phyloP scores from a whole-genome alignment of 2,113 vertebrate genomes.

The Nicator chloris region DNA sequence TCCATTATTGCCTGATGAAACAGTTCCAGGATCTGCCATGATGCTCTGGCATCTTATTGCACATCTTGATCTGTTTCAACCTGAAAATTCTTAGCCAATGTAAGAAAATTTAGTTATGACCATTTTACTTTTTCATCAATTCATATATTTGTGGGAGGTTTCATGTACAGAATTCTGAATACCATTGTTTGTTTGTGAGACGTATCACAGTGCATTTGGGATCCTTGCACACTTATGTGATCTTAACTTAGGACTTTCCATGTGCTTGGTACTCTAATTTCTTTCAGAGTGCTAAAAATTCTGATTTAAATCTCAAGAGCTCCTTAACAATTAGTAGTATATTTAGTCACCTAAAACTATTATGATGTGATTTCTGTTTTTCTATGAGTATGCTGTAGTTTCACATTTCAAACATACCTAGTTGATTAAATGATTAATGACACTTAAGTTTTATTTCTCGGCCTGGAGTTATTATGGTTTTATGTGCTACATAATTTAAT shows the following conservation, averaged over 20 bases:
- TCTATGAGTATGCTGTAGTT: background rate
- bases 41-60: background rate
- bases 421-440: background rate
- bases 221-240: background rate
- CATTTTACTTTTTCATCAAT: background rate
- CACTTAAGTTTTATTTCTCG: background rate
- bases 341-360: background rate
- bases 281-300: background rate
- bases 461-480: background rate
- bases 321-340: background rate
- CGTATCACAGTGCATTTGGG: background rate
- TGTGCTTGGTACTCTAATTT: background rate
- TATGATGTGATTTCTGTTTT: background rate
- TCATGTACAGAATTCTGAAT: background rate
- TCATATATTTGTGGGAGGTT: background rate
- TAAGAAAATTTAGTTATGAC: background rate
- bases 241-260: background rate
- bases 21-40: rapidly evolving
- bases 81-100: background rate
- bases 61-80: background rate
- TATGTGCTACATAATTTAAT: background rate
- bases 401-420: background rate
- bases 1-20: background rate
- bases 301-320: background rate
- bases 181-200: background rate